Conservation (phyloP, 1,140 invertebrate genomes). For the Diachasmimorpha longicaudata region DNA sequence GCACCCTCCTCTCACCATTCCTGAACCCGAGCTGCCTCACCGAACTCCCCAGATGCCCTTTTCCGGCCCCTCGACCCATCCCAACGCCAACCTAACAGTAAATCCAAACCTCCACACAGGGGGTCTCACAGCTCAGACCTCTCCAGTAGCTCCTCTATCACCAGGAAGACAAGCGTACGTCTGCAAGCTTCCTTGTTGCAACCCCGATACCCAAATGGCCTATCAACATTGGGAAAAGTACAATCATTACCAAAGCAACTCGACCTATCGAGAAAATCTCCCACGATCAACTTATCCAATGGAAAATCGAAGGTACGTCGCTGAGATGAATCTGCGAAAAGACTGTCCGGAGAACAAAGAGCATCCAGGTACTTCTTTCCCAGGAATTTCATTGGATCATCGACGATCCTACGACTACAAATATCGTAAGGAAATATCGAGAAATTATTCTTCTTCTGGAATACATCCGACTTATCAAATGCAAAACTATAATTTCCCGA, state of each 20-base stretch:
- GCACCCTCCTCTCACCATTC: conserved; percentile 37
- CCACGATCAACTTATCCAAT: conserved; percentile 35
- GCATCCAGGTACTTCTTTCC: conserved; percentile 28
- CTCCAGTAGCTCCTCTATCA: conserved; percentile 33
- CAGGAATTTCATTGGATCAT: conserved; percentile 36
- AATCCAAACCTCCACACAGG: conserved; percentile 27
- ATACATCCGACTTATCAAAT: conserved; percentile 49
- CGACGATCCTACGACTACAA: conserved; percentile 51
- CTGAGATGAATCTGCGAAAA: conserved; percentile 47
- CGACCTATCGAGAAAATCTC: conserved; percentile 49
- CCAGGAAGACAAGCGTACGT: conserved; percentile 43
- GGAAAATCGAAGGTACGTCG: conserved; percentile 44
- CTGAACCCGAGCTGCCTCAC: conserved; percentile 42
- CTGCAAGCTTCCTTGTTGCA: conserved; percentile 55
- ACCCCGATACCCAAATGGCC: conserved; percentile 43
- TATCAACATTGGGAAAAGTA: conserved; percentile 56
- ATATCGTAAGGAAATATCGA: conserved; percentile 48
- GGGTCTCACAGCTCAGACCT: conserved; percentile 29
- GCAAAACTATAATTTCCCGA: conserved; percentile 48
- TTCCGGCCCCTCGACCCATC: conserved; percentile 31
- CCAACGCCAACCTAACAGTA: conserved; percentile 33
- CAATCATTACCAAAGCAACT: conserved; percentile 43
- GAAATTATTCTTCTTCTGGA: conserved; percentile 42
- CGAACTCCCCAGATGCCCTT: conserved; percentile 43
- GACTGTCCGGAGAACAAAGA: conserved; percentile 46